These are phyloP conservation scores for Dastarcus helophoroides DNA, from an alignment of 2,888 invertebrate species.

Conservation along the genomic window DNA sequence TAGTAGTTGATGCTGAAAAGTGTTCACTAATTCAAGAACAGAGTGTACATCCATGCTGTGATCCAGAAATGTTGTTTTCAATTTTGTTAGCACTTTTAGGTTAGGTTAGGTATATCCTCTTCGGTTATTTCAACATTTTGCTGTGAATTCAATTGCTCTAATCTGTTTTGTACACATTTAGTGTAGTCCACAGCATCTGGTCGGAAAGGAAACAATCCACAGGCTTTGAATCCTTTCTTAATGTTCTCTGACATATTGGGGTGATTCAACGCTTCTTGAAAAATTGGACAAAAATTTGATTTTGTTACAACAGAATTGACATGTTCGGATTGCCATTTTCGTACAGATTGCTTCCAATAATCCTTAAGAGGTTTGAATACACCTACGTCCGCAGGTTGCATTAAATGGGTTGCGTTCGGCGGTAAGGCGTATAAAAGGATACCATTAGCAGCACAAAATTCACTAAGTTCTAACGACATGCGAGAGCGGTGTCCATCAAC, in stretches of 20 bases:
- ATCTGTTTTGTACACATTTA: constrained; percentile 3
- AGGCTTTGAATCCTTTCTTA: constrained; percentile 12
- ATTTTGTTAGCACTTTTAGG: too few species aligned
- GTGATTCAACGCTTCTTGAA: constrained; percentile 13
- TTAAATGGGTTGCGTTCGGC: constrained; percentile 20
- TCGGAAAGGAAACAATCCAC: constrained; percentile 14
- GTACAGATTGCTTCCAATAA: constrained; percentile 20
- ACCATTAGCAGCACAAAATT: constrained; percentile 19
- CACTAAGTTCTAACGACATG: constrained; percentile 16
- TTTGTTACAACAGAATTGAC: constrained; percentile 17
- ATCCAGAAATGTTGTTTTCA: too few species aligned
- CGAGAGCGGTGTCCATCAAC: constrained; percentile 24
- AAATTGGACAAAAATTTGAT: constrained; percentile 19
- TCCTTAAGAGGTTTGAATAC: constrained; percentile 23
- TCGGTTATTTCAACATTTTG: too few species aligned
- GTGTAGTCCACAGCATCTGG: constrained; percentile 12
- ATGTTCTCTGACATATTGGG: constrained; percentile 13
- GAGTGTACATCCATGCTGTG: too few species aligned
- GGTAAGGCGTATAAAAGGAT: constrained; percentile 22
- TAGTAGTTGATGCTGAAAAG: too few species aligned
- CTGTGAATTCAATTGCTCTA: too few species aligned
- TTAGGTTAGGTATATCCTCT: too few species aligned
- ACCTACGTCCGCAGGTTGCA: constrained; percentile 23
- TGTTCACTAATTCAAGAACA: too few species aligned
- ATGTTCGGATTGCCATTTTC: constrained; percentile 17